Evolutionary conservation across 2,113 vertebrate genomes (phyloP).

Genomic region (Rissa tridactyla): DNA sequence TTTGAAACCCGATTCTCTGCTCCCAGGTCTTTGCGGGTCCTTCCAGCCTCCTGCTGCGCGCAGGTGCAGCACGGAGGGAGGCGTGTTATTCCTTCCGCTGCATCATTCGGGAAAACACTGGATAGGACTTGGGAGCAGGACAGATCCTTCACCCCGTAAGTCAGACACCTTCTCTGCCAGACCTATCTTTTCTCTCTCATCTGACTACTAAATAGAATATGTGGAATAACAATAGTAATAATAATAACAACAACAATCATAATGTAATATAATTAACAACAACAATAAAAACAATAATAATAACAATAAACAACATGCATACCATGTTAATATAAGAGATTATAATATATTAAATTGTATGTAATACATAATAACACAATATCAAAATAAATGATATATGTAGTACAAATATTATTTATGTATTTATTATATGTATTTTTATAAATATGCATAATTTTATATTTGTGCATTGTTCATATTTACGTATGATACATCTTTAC

Average conservation of each 20-base stretch:
- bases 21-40: not conserved
- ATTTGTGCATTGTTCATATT: not conserved
- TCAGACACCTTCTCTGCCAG: not conserved
- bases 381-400: not conserved
- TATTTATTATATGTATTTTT: no score
- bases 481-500: not conserved
- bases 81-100: not conserved
- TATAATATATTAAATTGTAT: not conserved
- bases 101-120: not conserved
- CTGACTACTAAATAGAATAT: not conserved
- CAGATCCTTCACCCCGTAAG: rapidly evolving
- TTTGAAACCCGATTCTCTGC: not conserved
- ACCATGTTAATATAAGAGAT: not conserved
- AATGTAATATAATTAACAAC: no score
- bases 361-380: not conserved
- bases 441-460: not conserved
- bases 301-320: not conserved
- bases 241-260: not conserved
- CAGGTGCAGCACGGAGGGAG: not conserved
- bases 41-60: rapidly evolving
- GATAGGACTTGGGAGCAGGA: rapidly evolving
- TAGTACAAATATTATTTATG: not conserved
- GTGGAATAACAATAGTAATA: not conserved
- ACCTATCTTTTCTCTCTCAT: not conserved
- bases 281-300: not conserved